A percentile compares a stretch with the other conserved stretches of the same genome.
Evolutionary conservation across 2,888 invertebrate species (phyloP).

Genomic region (Eurytoma adleriae): DNA sequence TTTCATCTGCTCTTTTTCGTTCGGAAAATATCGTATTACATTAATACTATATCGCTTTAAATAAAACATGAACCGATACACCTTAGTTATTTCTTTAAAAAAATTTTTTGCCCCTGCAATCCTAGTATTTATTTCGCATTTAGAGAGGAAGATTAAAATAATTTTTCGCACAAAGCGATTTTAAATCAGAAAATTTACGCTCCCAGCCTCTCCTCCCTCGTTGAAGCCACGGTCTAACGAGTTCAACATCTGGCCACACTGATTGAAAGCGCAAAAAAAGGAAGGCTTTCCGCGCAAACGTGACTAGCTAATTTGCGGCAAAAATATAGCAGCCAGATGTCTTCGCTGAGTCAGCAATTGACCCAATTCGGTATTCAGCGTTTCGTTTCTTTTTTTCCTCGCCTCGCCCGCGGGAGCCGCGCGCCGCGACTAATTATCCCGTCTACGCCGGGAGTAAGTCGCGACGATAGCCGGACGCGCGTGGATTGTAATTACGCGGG

Average conservation of each 20-base stretch:
- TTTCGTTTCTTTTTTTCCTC: background rate
- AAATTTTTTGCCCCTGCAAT: no score
- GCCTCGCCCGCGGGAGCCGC: background rate
- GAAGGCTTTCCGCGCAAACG: background rate
- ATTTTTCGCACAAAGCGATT: background rate
- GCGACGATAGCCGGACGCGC: slow-evolving; percentile 13
- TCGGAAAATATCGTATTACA: no score
- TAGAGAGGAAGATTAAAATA: background rate
- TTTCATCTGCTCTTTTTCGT: no score
- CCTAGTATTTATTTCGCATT: no score
- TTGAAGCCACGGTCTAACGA: no score
- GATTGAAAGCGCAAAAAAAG: no score
- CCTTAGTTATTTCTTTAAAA: no score
- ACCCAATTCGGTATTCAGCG: background rate
- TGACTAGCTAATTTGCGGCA: background rate
- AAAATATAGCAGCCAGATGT: background rate
- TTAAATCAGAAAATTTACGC: no score
- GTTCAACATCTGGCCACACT: no score
- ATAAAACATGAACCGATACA: no score
- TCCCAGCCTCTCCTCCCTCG: no score
- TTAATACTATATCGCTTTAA: no score
- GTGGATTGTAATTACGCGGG: slow-evolving; percentile 32
- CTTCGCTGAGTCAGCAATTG: background rate
- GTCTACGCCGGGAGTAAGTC: background rate
- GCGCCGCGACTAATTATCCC: slow-evolving; percentile 27